Evolutionary conservation across 1,140 invertebrate genomes (phyloP).

Genomic region (Stegodyphus dumicola): DNA sequence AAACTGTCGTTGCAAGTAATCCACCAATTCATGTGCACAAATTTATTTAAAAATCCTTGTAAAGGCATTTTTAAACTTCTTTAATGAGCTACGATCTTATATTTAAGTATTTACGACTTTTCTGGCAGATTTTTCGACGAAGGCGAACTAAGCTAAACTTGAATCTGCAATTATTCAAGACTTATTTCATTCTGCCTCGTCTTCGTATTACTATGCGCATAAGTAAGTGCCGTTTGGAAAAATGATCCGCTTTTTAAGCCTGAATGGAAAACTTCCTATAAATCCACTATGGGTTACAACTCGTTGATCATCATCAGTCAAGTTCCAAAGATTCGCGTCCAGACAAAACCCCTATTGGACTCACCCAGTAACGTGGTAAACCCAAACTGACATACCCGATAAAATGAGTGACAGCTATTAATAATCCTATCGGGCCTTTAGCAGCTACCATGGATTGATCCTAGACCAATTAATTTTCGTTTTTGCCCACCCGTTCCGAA

Average conservation of each 20-base stretch:
- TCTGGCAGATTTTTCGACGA: too few species aligned
- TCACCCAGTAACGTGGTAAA: slow-evolving; percentile 4
- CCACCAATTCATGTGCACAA: too few species aligned
- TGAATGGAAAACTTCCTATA: slow-evolving; percentile 2
- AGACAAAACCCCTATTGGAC: slow-evolving; percentile 26
- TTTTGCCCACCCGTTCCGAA: slow-evolving; percentile 47
- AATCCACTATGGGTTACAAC: not conserved
- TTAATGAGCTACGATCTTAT: too few species aligned
- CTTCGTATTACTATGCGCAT: not conserved
- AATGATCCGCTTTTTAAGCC: slow-evolving; percentile 22
- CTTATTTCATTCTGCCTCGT: not conserved
- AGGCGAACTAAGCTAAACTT: too few species aligned
- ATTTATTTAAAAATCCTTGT: too few species aligned
- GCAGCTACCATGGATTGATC: slow-evolving; percentile 44
- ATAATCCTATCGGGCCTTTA: slow-evolving; percentile 42
- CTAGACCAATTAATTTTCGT: slow-evolving; percentile 55
- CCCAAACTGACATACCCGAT: slow-evolving; percentile 20
- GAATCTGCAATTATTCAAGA: too few species aligned
- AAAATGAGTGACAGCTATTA: slow-evolving; percentile 60
- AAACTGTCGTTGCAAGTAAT: too few species aligned
- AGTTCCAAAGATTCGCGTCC: slow-evolving; percentile 23
- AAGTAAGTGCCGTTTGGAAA: slow-evolving; percentile 22
- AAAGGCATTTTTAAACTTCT: too few species aligned
- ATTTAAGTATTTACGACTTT: too few species aligned
- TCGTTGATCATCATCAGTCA: slow-evolving; percentile 58